Evolutionary conservation across 2,888 invertebrate species (phyloP), one percentile per base, ranked within the genome.

Genomic region (Polydrusus tereticollis): DNA sequence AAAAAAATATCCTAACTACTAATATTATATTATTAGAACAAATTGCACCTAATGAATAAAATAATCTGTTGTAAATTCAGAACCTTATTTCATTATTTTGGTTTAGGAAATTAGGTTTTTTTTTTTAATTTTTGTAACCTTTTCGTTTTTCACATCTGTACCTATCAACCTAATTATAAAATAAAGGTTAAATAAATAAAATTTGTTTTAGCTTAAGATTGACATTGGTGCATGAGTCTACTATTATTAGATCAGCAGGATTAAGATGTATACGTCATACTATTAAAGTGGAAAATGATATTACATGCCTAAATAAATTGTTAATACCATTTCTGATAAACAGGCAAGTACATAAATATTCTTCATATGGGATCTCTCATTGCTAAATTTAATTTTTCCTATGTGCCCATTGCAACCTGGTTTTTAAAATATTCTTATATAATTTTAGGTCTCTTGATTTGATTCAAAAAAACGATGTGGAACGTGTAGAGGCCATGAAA

Each of bases 401-500:
- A 1, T 1, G 33, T 20, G 43, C 55, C 38, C 26, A 38, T 36
- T n/a, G 18, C 55, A 45, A 12, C 59, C 47, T 2, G 14, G 41
- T 62, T 21, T 8, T 57, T 8, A 36, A 29, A 21, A 21, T 41
- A 47, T 55, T 72, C 8, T 16, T 16, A 33, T 3, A 64, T 59
- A 69, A 64, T 73, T 75, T 63, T 73, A 94, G 96, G 81, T 96
- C 96, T 77, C 90, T 98, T 83, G 98, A 98, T 87, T 87, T 98
- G 74, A 91, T 93, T 85, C 87, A 96, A 57, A 94, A 94, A 79
- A 97, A 96, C 85, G 98, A 98, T 84, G 92, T 95, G 78, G 98
- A 98, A 85, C 89, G 97, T 47, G 91, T 96, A 64, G 98, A 98
- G 86, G 97, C 96, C 0, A 87, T 98, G 79, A 92, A 97, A 80